Conservation (phyloP, 2,113 vertebrate genomes). For the Sturnus vulgaris region DNA sequence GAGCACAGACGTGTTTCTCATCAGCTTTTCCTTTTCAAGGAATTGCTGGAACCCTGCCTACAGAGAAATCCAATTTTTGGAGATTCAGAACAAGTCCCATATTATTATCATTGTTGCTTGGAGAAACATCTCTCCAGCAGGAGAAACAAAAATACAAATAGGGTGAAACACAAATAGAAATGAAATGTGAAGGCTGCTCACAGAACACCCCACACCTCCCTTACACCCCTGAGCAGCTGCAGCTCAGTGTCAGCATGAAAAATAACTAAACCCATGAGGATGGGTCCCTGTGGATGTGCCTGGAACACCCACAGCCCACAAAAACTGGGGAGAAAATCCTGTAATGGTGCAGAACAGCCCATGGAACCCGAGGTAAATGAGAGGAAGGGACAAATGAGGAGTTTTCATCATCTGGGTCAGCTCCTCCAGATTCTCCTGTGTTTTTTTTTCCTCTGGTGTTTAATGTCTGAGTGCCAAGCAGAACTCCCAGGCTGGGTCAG, state of each 20-base stretch:
- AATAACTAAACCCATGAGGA: neutral
- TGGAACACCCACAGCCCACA: neutral
- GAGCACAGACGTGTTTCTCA: neutral
- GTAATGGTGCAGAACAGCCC: neutral
- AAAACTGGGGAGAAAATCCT: neutral
- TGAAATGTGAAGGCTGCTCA: neutral
- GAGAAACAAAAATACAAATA: neutral
- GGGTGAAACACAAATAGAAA: neutral
- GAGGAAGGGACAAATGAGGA: neutral
- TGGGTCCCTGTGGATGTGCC: neutral
- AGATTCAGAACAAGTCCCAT: neutral
- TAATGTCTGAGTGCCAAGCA: neutral
- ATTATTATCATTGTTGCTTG: neutral
- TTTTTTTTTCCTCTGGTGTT: neutral
- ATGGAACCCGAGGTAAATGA: neutral
- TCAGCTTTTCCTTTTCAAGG: neutral
- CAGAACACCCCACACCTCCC: neutral
- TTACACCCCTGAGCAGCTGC: neutral
- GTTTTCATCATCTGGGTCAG: neutral
- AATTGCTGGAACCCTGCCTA: neutral
- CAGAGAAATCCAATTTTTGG: neutral
- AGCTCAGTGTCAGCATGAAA: neutral
- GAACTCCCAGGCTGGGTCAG: neutral
- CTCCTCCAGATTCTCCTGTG: neutral
- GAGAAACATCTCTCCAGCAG: neutral